These are phyloP conservation scores for Sinocyclocheilus rhinocerous DNA, from an alignment of 2,113 vertebrate species.

Conservation along the genomic window DNA sequence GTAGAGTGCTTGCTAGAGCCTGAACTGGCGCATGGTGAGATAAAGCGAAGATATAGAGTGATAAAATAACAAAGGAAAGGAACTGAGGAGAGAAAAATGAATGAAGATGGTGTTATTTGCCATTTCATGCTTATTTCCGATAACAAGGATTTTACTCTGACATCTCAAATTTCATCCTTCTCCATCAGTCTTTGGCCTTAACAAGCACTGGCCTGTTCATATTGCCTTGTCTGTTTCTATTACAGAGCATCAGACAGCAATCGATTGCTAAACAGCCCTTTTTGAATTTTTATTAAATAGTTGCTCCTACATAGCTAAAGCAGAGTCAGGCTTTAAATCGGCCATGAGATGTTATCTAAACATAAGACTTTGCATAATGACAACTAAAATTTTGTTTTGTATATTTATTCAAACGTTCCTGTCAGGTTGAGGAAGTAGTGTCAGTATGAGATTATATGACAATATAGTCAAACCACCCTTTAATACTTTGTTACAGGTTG, in stretches of 20 bases:
- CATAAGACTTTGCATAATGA: background rate
- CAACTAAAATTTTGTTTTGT: background rate
- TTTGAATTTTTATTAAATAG: background rate
- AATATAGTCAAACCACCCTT: background rate
- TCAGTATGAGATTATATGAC: conserved; percentile 7
- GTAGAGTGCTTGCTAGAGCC: conserved; percentile 69
- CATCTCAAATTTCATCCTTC: background rate
- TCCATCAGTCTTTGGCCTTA: conserved; percentile 22
- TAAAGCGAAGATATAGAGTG: background rate
- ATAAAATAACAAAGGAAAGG: background rate
- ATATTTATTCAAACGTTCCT: background rate
- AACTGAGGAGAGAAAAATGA: background rate
- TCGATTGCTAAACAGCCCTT: background rate
- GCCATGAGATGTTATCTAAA: background rate
- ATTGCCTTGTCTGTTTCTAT: conserved; percentile 20
- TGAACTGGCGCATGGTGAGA: background rate
- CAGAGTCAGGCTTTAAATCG: background rate
- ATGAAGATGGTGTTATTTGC: conserved; percentile 23
- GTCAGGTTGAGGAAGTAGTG: background rate
- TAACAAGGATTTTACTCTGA: conserved; percentile 16
- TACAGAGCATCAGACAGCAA: conserved; percentile 14
- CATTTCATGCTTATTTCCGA: conserved; percentile 16
- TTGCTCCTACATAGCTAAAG: background rate
- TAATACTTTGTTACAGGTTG: background rate
- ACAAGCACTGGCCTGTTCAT: background rate